phyloP scores from a whole-genome alignment of 2,888 invertebrate species.

The Dynastes maya region DNA sequence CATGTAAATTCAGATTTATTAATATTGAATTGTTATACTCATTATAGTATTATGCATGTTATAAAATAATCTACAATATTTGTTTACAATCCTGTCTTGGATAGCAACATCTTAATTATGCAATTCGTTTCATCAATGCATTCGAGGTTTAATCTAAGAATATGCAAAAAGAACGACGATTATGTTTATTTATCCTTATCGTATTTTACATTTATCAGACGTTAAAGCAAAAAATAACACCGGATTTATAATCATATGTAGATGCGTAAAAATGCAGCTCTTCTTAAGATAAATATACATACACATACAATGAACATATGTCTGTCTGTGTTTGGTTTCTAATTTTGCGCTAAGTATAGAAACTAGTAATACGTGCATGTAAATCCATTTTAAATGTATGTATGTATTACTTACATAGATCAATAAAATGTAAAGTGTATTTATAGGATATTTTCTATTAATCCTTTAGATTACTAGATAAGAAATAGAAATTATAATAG shows the following conservation, averaged over 20 bases:
- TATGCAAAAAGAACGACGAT: constrained; percentile 36
- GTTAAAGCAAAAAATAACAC: constrained; percentile 26
- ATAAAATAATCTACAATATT: constrained; percentile 32
- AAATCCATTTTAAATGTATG: too few relatives aligned
- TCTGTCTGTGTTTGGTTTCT: background rate
- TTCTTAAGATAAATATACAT: background rate
- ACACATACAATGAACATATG: background rate
- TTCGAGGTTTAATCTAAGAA: constrained; percentile 34
- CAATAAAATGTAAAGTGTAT: too few relatives aligned
- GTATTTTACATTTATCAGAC: constrained; percentile 27
- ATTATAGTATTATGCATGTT: background rate
- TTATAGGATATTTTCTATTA: too few relatives aligned
- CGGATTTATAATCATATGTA: background rate
- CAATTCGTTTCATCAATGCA: constrained; percentile 32
- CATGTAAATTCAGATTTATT: too few relatives aligned
- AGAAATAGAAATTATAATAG: too few relatives aligned
- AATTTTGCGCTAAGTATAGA: too few relatives aligned
- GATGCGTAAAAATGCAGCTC: constrained; percentile 14
- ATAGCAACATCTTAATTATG: constrained; percentile 45
- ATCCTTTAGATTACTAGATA: too few relatives aligned
- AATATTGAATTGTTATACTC: background rate
- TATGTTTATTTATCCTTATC: constrained; percentile 43
- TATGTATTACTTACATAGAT: too few relatives aligned
- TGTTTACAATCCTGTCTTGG: constrained; percentile 25
- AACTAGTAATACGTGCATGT: too few relatives aligned